Conservation (phyloP, 2,888 invertebrate species). For the Drepana falcataria region DNA sequence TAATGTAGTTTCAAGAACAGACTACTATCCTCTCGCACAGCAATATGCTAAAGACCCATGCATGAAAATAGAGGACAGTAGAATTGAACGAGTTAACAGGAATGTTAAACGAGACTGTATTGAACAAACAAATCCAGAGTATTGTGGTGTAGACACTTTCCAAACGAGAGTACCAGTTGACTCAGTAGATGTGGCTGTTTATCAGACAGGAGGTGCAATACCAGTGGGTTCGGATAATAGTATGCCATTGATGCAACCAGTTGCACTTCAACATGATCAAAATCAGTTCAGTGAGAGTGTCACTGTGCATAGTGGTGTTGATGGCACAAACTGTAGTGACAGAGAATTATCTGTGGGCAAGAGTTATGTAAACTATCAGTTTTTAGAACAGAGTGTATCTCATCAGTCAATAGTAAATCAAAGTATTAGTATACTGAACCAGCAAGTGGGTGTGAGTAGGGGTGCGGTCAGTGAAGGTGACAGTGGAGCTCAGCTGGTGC, state of each 20-base stretch:
- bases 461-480: constrained; percentile 58
- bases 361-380: constrained; percentile 73
- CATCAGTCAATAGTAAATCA: constrained; percentile 75
- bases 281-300: constrained; percentile 60
- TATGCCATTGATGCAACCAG: constrained; percentile 54
- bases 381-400: constrained; percentile 74
- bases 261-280: constrained; percentile 45
- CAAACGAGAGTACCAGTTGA: constrained; percentile 46
- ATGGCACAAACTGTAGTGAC: constrained; percentile 53
- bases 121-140: constrained; percentile 39
- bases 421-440: constrained; percentile 73
- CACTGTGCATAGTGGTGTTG: constrained; percentile 49
- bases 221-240: constrained; percentile 43
- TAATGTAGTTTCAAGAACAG: constrained; percentile 38
- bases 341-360: constrained; percentile 58
- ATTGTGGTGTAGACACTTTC: constrained; percentile 49
- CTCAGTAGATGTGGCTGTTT: constrained; percentile 45
- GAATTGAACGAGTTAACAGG: constrained; percentile 30
- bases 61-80: constrained; percentile 44
- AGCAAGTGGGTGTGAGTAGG: constrained; percentile 68
- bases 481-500: constrained; percentile 56
- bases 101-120: constrained; percentile 47
- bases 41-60: constrained; percentile 49
- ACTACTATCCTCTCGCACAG: constrained; percentile 46
- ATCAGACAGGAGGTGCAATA: constrained; percentile 52